These are phyloP conservation scores for Brachirus orientalis DNA, from an alignment of 2,113 vertebrate species.

Conservation along the genomic window DNA sequence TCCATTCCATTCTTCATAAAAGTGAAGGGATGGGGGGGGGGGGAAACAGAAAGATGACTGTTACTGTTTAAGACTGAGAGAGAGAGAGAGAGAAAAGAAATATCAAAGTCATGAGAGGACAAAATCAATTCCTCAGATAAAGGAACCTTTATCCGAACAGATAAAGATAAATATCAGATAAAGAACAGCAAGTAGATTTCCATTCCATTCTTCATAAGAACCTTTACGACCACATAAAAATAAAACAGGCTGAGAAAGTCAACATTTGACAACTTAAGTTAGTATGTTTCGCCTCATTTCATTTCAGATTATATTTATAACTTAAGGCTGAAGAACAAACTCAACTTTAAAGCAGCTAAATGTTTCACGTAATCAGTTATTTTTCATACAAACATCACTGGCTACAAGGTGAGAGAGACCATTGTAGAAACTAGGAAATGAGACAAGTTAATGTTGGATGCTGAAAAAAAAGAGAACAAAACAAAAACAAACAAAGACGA, in stretches of 20 bases:
- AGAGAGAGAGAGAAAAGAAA: constrained; percentile 40
- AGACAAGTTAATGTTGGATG: constrained; percentile 18
- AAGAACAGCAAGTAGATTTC: neutral
- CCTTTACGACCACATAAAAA: constrained; percentile 4
- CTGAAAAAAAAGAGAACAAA: constrained; percentile 10
- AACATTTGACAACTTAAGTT: neutral
- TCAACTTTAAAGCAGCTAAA: too few relatives aligned
- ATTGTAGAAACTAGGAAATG: too few relatives aligned
- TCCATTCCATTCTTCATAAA: too few relatives aligned
- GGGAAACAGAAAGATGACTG: constrained; percentile 85
- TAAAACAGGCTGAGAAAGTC: neutral
- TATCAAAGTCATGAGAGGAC: constrained; percentile 22
- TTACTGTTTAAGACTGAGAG: constrained; percentile 61
- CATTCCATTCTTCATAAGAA: too few relatives aligned
- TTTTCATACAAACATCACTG: too few relatives aligned
- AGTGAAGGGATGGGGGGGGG: constrained; percentile 77
- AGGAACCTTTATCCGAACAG: too few relatives aligned
- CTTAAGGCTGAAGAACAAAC: too few relatives aligned
- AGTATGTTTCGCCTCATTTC: too few relatives aligned
- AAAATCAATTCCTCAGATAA: neutral
- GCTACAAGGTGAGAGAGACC: too few relatives aligned
- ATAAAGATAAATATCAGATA: too few relatives aligned
- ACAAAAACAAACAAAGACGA: neutral
- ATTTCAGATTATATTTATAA: too few relatives aligned
- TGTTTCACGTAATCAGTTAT: too few relatives aligned